A percentile compares a stretch with the other conserved stretches of the same genome.
phyloP scores from a whole-genome alignment of 2,797 vertebrate genomes.

The Margarornis squamiger region DNA sequence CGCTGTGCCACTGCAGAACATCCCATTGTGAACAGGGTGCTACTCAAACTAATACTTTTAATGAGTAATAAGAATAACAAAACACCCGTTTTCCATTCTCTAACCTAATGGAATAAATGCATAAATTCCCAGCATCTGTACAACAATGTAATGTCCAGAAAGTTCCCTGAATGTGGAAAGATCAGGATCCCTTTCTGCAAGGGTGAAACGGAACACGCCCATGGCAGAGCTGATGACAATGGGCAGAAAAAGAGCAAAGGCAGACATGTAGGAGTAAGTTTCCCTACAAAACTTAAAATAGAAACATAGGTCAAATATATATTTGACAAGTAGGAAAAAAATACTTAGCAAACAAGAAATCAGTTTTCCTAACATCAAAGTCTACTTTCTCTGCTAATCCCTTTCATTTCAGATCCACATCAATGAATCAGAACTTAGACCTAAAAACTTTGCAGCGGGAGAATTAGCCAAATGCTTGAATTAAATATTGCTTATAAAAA shows the following conservation, averaged over 20 bases:
- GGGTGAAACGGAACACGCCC: background rate
- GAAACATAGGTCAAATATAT: conserved; percentile 33
- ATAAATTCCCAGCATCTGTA: conserved; percentile 7
- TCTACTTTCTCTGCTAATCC: background rate
- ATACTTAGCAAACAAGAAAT: background rate
- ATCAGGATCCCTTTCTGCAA: background rate
- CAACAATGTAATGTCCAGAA: background rate
- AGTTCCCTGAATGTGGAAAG: conserved; percentile 8
- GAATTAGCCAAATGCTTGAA: conserved; percentile 28
- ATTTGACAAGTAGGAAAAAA: conserved; percentile 30
- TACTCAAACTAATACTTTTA: background rate
- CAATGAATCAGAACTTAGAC: conserved; percentile 27
- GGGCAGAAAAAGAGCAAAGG: background rate
- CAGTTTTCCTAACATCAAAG: conserved; percentile 2
- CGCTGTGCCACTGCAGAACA: background rate
- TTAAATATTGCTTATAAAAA: conserved; percentile 47
- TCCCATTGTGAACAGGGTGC: background rate
- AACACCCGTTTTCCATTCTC: conserved; percentile 24
- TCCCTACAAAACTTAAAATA: background rate
- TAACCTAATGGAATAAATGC: conserved; percentile 34
- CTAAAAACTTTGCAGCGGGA: conserved; percentile 6
- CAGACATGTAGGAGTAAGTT: background rate
- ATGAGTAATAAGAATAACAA: conserved; percentile 55
- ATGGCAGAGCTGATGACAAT: conserved; percentile 8
- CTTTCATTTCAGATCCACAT: conserved; percentile 9